These are phyloP conservation scores for Drosophila picticornis DNA, from an alignment of 2,888 invertebrate genomes.

Conservation along the genomic window DNA sequence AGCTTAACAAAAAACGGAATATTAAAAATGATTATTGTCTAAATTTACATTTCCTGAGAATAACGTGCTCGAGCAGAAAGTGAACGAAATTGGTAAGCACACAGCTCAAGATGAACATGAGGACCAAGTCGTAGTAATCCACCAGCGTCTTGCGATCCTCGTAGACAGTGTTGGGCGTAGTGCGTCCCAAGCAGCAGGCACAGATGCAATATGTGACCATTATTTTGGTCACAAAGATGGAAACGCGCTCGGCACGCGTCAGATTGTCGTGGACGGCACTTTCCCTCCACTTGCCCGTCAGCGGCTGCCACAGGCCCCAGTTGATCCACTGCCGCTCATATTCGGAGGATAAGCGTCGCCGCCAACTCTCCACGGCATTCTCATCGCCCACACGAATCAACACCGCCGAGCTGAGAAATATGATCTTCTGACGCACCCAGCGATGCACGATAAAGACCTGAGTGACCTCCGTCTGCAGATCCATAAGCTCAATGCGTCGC, in stretches of 20 bases:
- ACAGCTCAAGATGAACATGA: neutral
- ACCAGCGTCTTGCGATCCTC: neutral
- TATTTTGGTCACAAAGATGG: conserved; percentile 52
- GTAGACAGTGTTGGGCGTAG: conserved; percentile 13
- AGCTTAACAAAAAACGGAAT: neutral
- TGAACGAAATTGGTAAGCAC: conserved; percentile 34
- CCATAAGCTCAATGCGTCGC: conserved; percentile 45
- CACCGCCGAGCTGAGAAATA: conserved; percentile 36
- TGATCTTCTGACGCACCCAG: conserved; percentile 51
- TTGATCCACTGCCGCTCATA: conserved; percentile 43
- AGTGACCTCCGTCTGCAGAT: conserved; percentile 46
- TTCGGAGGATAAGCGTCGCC: conserved; percentile 15
- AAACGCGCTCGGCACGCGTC: conserved; percentile 57
- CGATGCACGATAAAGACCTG: conserved; percentile 50
- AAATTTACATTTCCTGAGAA: neutral
- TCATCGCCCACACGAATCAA: conserved; percentile 37
- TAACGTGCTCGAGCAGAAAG: conserved; percentile 16
- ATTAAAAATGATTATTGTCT: neutral
- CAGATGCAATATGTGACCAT: conserved; percentile 21
- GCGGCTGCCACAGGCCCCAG: conserved; percentile 64
- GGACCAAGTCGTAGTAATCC: neutral
- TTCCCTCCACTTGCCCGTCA: conserved; percentile 59
- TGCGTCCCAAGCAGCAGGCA: conserved; percentile 20
- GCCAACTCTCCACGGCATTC: neutral
- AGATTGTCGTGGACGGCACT: conserved; percentile 16